These are phyloP conservation scores for Stichodactyla helianthus DNA, from an alignment of 64 coral and sea anemone genomes.

Conservation along the genomic window DNA sequence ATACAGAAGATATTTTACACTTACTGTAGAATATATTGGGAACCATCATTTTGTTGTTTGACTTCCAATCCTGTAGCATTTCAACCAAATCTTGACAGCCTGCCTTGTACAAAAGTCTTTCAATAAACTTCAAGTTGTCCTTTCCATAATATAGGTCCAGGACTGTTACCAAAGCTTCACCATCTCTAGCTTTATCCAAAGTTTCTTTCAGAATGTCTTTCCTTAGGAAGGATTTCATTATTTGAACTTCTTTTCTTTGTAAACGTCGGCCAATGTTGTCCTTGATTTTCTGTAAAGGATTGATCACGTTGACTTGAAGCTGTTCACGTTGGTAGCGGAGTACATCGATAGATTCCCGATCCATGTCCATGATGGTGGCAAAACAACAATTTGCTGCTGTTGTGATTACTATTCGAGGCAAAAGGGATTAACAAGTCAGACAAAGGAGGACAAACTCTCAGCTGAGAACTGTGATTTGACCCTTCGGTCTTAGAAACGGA, in stretches of 20 bases:
- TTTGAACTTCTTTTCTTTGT: constrained; percentile 48
- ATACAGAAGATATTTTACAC: constrained; percentile 1
- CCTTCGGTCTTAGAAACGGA: background rate
- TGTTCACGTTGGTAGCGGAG: constrained; percentile 46
- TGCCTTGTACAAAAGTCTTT: constrained; percentile 59
- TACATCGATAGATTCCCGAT: background rate
- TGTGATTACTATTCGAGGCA: background rate
- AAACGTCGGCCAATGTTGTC: constrained; percentile 44
- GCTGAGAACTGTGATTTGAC: background rate
- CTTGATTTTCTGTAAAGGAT: constrained; percentile 70
- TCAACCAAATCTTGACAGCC: constrained; percentile 55
- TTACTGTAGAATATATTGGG: constrained; percentile 49
- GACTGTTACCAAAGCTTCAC: constrained; percentile 45
- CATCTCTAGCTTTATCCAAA: constrained; percentile 52
- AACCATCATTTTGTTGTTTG: constrained; percentile 30
- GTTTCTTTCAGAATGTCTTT: constrained; percentile 57
- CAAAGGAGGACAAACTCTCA: background rate
- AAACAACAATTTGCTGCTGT: background rate
- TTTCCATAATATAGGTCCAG: constrained; percentile 62
- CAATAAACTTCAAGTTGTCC: constrained; percentile 65
- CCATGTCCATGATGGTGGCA: background rate
- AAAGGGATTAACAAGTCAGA: background rate
- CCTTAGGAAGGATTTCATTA: constrained; percentile 37
- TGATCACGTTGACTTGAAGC: constrained; percentile 56
- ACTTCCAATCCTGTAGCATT: constrained; percentile 59